Conservation (phyloP, 2,888 invertebrate genomes). For the Netelia inedita region DNA sequence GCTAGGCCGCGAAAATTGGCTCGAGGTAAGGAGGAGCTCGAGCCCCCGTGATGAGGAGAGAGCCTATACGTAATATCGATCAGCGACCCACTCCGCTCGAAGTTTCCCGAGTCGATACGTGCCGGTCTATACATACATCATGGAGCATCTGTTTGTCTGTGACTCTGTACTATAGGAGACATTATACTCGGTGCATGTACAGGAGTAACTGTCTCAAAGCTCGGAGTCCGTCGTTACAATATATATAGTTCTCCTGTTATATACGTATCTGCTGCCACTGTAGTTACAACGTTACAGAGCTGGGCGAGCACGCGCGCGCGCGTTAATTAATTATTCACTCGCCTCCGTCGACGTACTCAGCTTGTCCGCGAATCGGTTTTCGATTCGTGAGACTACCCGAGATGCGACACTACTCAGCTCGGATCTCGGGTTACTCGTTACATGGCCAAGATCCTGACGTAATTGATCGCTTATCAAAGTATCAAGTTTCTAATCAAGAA, state of each 20-base stretch:
- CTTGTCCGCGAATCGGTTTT: conserved; percentile 41
- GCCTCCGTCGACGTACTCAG: conserved; percentile 22
- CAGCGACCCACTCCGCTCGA: conserved; percentile 49
- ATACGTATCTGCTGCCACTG: background rate
- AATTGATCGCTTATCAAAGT: conserved; percentile 9
- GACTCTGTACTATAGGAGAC: conserved; percentile 6
- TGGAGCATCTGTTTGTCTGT: conserved; percentile 46
- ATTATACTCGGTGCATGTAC: conserved; percentile 28
- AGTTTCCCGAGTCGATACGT: conserved; percentile 57
- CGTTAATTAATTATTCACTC: conserved; percentile 63
- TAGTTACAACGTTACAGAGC: conserved; percentile 36
- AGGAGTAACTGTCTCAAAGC: conserved; percentile 29
- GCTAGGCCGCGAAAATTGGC: conserved; percentile 44
- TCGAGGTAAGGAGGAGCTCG: conserved; percentile 45
- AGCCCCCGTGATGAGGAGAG: conserved; percentile 39
- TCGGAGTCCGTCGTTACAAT: conserved; percentile 36
- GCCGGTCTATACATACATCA: conserved; percentile 18
- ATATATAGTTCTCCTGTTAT: conserved; percentile 12
- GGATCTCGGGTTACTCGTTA: background rate
- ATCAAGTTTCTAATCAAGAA: background rate
- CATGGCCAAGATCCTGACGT: background rate
- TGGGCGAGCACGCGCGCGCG: background rate
- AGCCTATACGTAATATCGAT: conserved; percentile 59
- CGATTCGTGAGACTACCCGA: conserved; percentile 40
- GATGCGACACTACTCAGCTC: background rate